Conservation (phyloP, 2,888 invertebrate genomes). For the Physocephala rufipes region DNA sequence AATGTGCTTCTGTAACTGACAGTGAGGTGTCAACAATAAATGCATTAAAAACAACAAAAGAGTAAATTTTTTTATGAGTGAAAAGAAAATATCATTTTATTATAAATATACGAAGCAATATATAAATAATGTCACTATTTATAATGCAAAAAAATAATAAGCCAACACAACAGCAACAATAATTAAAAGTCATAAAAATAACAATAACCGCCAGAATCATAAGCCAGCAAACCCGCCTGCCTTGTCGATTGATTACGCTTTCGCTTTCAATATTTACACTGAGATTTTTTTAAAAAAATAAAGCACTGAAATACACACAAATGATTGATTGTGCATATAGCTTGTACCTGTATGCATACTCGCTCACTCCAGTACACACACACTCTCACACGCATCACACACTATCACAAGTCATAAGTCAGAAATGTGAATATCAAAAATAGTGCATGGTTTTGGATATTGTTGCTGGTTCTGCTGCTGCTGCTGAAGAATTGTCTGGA, state of each 20-base stretch:
- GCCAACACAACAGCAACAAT: slow-evolving; percentile 9
- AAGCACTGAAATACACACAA: not conserved
- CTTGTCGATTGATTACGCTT: slow-evolving; percentile 61
- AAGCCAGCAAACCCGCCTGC: slow-evolving; percentile 57
- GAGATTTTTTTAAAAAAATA: slow-evolving; percentile 4
- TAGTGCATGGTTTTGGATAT: slow-evolving; percentile 5
- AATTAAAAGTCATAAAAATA: slow-evolving; percentile 8
- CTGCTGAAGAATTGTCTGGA: not conserved
- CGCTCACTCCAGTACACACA: not conserved
- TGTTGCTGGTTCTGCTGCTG: not conserved
- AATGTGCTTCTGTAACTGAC: no score
- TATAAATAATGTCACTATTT: no score
- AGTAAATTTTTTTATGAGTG: no score
- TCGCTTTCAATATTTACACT: slow-evolving; percentile 59
- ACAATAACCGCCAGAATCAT: slow-evolving; percentile 30
- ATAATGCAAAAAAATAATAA: not conserved
- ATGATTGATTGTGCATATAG: not conserved
- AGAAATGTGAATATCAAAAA: slow-evolving; percentile 9
- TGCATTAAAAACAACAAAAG: no score
- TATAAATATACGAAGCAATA: no score
- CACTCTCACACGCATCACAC: not conserved
- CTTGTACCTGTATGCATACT: not conserved
- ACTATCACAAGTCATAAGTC: no score
- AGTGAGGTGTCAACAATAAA: no score
- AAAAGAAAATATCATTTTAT: no score